These are phyloP conservation scores for Catalaphyllia jardinei DNA, from an alignment of 64 coral and sea anemone genomes.

Conservation along the genomic window DNA sequence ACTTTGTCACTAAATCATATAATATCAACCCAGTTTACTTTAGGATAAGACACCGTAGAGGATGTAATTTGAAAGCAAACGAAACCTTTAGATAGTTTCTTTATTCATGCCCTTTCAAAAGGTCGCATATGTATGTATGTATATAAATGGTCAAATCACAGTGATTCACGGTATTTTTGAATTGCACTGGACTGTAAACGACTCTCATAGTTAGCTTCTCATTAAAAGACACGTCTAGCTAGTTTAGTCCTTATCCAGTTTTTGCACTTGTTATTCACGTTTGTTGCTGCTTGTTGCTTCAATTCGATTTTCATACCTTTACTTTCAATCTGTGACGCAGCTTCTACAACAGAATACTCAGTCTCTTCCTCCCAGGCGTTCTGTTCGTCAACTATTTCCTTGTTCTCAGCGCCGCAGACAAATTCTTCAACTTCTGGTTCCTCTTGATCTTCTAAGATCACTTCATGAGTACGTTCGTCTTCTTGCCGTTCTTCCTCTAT, in stretches of 20 bases:
- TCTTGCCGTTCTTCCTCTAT: neutral
- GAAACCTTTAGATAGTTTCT: too few relatives aligned
- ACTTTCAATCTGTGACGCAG: slow-evolving; percentile 20
- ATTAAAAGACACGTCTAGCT: too few relatives aligned
- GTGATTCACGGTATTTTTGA: too few relatives aligned
- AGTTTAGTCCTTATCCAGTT: neutral
- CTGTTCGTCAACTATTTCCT: slow-evolving; percentile 9
- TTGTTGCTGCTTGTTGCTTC: neutral
- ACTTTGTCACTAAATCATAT: too few relatives aligned
- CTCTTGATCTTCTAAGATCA: slow-evolving; percentile 48
- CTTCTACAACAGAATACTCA: slow-evolving; percentile 13
- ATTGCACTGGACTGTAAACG: too few relatives aligned
- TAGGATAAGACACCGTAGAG: too few relatives aligned
- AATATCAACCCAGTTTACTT: too few relatives aligned
- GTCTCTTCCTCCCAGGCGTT: slow-evolving; percentile 66
- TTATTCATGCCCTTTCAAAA: too few relatives aligned
- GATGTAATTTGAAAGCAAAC: too few relatives aligned
- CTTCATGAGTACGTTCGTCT: neutral
- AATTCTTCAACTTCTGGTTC: slow-evolving; percentile 16
- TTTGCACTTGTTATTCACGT: neutral
- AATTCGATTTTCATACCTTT: neutral
- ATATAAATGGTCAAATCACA: too few relatives aligned
- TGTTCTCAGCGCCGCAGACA: slow-evolving; percentile 17
- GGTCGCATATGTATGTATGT: too few relatives aligned
- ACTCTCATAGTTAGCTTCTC: too few relatives aligned